These are phyloP conservation scores for Pteropus alecto DNA, from an alignment of 2,113 vertebrate species.

Conservation along the genomic window DNA sequence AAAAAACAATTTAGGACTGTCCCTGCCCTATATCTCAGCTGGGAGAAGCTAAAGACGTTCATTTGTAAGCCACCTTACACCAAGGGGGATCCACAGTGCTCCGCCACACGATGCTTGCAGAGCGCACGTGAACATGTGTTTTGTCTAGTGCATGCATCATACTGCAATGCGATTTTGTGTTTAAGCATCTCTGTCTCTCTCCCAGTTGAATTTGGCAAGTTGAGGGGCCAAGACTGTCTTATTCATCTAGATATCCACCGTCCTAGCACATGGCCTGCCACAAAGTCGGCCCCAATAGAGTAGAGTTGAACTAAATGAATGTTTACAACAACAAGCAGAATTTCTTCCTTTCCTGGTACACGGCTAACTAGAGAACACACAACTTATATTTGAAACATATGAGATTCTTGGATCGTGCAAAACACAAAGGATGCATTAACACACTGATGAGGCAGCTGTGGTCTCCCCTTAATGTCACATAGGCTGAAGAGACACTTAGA, in stretches of 20 bases:
- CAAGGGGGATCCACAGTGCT: accelerated
- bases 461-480: background rate
- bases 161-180: background rate
- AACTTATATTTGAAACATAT: background rate
- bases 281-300: accelerated
- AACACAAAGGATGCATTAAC: accelerated
- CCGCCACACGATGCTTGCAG: background rate
- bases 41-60: background rate
- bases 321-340: background rate
- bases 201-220: too few species aligned
- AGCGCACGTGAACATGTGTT: accelerated
- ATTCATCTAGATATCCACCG: too few species aligned
- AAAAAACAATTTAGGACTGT: background rate
- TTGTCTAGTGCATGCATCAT: background rate
- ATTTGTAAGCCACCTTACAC: too few species aligned
- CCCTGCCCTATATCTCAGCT: background rate
- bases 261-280: background rate
- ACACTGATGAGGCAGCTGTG: background rate
- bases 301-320: accelerated
- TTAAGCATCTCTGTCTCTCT: background rate
- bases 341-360: background rate
- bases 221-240: accelerated
- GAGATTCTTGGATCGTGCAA: background rate
- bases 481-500: background rate
- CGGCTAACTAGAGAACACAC: background rate